These are phyloP conservation scores for Tinea semifulvella DNA, from an alignment of 2,888 invertebrate species.

Conservation along the genomic window DNA sequence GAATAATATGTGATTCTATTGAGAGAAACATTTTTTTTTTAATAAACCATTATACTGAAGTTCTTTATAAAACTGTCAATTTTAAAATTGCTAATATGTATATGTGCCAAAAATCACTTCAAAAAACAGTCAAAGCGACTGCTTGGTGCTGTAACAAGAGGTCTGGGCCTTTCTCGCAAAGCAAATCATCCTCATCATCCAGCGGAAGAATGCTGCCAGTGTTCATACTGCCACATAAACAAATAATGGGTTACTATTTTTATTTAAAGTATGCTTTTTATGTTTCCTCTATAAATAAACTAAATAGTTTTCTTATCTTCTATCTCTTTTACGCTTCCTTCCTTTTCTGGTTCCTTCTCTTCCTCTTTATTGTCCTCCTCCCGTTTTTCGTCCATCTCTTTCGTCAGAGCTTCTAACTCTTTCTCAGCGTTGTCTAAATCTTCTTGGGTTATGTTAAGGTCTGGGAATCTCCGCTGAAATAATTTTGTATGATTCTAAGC, in stretches of 20 bases:
- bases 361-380: conserved; percentile 18
- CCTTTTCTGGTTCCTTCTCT: conserved; percentile 19
- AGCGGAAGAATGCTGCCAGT: not conserved
- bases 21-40: too few relatives aligned
- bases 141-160: too few relatives aligned
- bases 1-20: too few relatives aligned
- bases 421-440: conserved; percentile 49
- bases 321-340: conserved; percentile 19
- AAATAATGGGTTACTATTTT: not conserved
- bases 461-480: conserved; percentile 50
- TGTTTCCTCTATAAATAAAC: conserved; percentile 16
- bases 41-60: too few relatives aligned
- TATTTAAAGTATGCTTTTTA: not conserved
- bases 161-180: too few relatives aligned
- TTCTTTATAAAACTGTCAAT: too few relatives aligned
- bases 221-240: not conserved
- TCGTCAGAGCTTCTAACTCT: conserved; percentile 42
- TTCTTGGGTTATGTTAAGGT: conserved; percentile 52
- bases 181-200: too few relatives aligned
- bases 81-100: too few relatives aligned
- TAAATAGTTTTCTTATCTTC: conserved; percentile 41
- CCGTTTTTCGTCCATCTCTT: conserved; percentile 31
- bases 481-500: too few relatives aligned
- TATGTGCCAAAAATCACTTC: too few relatives aligned
- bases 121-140: too few relatives aligned